These are phyloP conservation scores for Ramphastos sulfuratus DNA, from an alignment of 2,113 vertebrate species.

Conservation along the genomic window DNA sequence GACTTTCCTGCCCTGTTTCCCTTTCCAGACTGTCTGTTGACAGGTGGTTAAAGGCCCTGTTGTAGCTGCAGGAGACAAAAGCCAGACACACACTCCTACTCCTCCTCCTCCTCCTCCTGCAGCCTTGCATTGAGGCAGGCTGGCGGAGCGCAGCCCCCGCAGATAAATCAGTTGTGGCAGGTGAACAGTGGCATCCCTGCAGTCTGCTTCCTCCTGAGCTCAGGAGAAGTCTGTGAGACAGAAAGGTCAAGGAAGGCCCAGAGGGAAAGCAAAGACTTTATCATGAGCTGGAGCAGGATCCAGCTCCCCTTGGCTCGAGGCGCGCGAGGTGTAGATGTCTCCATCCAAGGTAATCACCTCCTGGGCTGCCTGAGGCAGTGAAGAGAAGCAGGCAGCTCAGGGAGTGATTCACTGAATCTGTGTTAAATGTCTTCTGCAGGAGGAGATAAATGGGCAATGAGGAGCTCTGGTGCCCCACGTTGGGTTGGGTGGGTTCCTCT, in stretches of 20 bases:
- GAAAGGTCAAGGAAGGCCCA: not conserved
- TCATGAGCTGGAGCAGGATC: not conserved
- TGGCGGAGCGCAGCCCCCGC: not conserved
- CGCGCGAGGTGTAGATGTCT: not conserved
- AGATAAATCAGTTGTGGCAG: not conserved
- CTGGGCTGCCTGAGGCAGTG: not conserved
- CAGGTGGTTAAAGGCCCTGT: not conserved
- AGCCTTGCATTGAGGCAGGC: rapidly evolving
- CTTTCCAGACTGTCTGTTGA: rapidly evolving
- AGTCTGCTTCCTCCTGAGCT: not conserved
- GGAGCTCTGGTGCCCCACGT: not conserved
- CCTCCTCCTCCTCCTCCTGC: not conserved
- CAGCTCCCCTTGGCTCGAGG: not conserved
- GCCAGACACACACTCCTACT: not conserved
- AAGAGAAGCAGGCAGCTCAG: not conserved
- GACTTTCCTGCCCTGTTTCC: not conserved
- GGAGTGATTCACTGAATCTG: not conserved
- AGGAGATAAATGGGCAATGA: not conserved
- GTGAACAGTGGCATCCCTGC: not conserved
- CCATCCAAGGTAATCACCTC: not conserved
- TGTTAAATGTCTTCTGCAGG: not conserved
- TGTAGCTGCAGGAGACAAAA: not conserved
- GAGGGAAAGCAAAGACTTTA: not conserved
- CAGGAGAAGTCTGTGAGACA: not conserved
- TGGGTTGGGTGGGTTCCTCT: rapidly evolving